Evolutionary conservation across 2,888 invertebrate species (phyloP).

Genomic region (Desoria tigrina): DNA sequence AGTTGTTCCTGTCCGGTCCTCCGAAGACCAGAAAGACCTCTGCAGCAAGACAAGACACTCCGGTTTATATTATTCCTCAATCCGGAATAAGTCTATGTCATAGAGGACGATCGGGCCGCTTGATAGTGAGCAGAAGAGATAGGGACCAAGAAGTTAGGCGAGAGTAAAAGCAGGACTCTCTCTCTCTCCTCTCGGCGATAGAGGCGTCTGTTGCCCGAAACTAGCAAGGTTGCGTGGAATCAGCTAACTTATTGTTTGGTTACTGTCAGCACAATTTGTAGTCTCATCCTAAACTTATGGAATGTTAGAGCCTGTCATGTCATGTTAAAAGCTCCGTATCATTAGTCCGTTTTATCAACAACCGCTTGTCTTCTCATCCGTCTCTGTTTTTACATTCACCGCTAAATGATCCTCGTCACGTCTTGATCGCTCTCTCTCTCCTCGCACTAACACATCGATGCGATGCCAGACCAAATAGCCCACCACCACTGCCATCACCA

Average conservation of each 20-base stretch:
- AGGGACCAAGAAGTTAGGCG: no score
- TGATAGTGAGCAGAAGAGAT: no score
- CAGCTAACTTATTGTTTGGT: constrained; percentile 36
- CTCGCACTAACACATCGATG: no score
- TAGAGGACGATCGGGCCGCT: no score
- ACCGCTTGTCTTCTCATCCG: constrained; percentile 7
- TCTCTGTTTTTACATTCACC: constrained; percentile 6
- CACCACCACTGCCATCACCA: background rate
- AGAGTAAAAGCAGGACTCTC: no score
- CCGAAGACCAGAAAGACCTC: no score
- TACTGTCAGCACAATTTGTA: constrained; percentile 35
- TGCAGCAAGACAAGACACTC: no score
- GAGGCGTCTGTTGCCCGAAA: background rate
- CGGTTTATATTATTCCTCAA: no score
- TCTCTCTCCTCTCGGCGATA: no score
- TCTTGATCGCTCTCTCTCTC: constrained; percentile 3
- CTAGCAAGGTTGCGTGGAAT: background rate
- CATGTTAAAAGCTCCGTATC: constrained; percentile 10
- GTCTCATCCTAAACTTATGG: constrained; percentile 10
- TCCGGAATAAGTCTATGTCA: no score
- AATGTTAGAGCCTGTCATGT: constrained; percentile 9
- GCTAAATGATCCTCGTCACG: constrained; percentile 10
- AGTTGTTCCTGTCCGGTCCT: no score
- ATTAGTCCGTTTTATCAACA: constrained; percentile 12
- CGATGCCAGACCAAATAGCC: no score